Percentiles rank a stretch among this genome's conserved stretches.
phyloP scores from a whole-genome alignment of 2,113 vertebrate species.

The Alethe diademata region DNA sequence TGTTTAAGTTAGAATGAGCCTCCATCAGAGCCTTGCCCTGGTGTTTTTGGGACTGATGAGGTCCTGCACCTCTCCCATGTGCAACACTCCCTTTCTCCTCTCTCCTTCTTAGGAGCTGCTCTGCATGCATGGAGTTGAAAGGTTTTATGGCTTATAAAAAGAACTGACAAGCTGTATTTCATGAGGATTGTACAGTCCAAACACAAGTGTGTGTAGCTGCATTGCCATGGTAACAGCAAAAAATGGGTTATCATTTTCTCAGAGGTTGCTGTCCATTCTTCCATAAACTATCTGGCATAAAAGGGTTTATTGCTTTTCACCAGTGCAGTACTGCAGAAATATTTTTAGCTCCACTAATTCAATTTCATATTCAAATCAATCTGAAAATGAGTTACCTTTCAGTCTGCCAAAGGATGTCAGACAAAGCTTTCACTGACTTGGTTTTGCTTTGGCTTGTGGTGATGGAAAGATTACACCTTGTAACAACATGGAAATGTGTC shows the following conservation, averaged over 20 bases:
- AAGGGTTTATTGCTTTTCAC: conserved; percentile 6
- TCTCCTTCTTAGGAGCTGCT: conserved; percentile 84
- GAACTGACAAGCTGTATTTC: conserved; percentile 19
- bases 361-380: conserved; percentile 50
- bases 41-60: conserved; percentile 61
- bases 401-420: conserved; percentile 18
- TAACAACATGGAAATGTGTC: background rate
- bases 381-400: conserved; percentile 37
- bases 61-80: conserved; percentile 46
- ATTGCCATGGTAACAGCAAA: conserved; percentile 52
- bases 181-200: background rate
- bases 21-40: conserved; percentile 55
- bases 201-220: conserved; percentile 43
- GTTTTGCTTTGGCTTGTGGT: conserved; percentile 24
- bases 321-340: background rate
- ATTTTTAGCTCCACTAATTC: conserved; percentile 52
- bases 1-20: conserved; percentile 66
- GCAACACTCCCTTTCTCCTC: conserved; percentile 28
- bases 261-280: background rate
- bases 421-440: background rate
- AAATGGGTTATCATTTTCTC: background rate
- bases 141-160: conserved; percentile 16
- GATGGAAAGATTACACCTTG: background rate
- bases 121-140: conserved; percentile 53
- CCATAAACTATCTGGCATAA: background rate